Evolutionary conservation across 2,888 invertebrate species (phyloP), one percentile per base, ranked within the genome.

Genomic region (Ceramica pisi): DNA sequence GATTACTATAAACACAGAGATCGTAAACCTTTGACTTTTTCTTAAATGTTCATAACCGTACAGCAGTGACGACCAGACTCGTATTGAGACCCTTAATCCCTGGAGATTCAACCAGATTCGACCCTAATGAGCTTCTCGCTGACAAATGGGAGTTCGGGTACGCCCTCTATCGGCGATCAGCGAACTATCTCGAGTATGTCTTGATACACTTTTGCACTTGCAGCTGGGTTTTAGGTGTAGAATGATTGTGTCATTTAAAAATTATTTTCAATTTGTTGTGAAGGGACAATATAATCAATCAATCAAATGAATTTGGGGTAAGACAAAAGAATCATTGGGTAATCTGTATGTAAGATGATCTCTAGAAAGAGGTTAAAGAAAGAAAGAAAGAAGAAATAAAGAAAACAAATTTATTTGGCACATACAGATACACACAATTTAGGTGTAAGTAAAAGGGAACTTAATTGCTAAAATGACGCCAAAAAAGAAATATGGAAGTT

Each of bases 121-220:
- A 90, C 92, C 92, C 92, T 94, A 95, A 95, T 94, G 94, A 93
- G 94, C 88, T 89, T 91, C 89, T 86, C 82, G 85, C 90, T 95
- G 93, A 95, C 90, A 95, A 95, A 95, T 94, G 92, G 92, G 83
- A 87, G 88, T 87, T 86, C 86, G 86, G 82, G 82, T 89, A 91
- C 94, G 94, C 94, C 94, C 93, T 92, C 94, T 94, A 92, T 92
- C 92, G 92, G 90, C 90, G 91, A 95, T 94, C 93, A 93, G 88
- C 85, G 90, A 92, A 92, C 92, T 92, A 93, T 92, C 91, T 90
- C 86, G 89, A 90, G 88, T 90, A 89, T 86, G 81, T 69, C 60
- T 81, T 86, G 85, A 89, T 89, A 89, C 81, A 83, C 80, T 86
- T 85, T 46, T 87, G 80, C 84, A 82, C 84, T 86, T 82, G 67